A percentile compares a stretch with the other conserved stretches of the same genome.
phyloP scores from a whole-genome alignment of 2,797 vertebrate genomes.

The Ptychadena robeensis region DNA sequence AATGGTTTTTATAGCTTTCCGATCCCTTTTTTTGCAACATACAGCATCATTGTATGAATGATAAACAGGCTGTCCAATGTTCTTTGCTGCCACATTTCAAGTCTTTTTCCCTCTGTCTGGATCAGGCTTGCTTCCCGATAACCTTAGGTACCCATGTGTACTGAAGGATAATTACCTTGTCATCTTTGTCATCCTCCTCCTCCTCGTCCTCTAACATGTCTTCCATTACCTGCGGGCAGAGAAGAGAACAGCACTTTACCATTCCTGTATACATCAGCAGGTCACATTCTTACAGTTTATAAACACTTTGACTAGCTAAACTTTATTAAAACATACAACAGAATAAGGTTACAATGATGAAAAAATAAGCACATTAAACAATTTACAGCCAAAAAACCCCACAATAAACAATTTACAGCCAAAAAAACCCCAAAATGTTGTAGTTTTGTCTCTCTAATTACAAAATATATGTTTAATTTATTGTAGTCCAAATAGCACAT shows the following conservation, averaged over 20 bases:
- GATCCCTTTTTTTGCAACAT: conserved; percentile 67
- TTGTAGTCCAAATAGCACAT: no score
- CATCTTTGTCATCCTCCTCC: conserved; percentile 98
- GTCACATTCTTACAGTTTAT: conserved; percentile 76
- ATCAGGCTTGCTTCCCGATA: conserved; percentile 77
- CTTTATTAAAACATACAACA: conserved; percentile 69
- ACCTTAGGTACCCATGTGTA: conserved; percentile 78
- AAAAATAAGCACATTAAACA: no score
- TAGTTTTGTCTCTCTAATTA: no score
- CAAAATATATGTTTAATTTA: no score
- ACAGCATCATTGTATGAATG: conserved; percentile 77
- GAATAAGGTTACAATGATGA: background rate
- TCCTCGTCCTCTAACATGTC: conserved; percentile 97
- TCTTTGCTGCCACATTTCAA: conserved; percentile 80
- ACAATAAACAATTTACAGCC: no score
- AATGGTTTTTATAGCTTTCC: conserved; percentile 74
- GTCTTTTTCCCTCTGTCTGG: conserved; percentile 74
- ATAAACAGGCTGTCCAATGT: conserved; percentile 82
- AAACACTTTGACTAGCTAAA: conserved; percentile 68
- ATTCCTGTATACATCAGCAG: conserved; percentile 64
- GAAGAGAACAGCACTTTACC: conserved; percentile 69
- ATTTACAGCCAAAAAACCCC: no score
- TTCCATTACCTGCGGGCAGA: conserved; percentile 91
- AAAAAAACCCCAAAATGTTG: no score
- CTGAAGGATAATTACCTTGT: conserved; percentile 97